Base-by-base conservation (phyloP, 2,113 vertebrate genomes). In the Clinocottus analis region DNA sequence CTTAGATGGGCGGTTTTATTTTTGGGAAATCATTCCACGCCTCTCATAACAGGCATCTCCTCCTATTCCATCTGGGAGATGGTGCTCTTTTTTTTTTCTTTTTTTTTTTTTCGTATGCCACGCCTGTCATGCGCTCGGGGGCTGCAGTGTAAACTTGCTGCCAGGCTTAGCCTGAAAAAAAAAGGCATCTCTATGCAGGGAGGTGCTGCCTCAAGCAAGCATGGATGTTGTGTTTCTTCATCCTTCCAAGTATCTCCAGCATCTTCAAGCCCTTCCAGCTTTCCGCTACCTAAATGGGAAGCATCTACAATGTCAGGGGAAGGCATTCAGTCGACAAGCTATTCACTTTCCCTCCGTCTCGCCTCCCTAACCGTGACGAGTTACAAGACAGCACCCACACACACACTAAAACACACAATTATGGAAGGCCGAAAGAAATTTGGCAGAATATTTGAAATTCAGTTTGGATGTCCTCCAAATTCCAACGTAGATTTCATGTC, bases 1-100 rank as follows among this genome's bases (percentile, higher is more conserved):
- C 87, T 85, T 84, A 78, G 80, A 91, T 81, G 78, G 83, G 76
- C 29, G 66, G 58, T 84, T 90, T 91, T 89, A 83, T 86, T 89
- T 92, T 87, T 12, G 27, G 79, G 83, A 82, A 86, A 86, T 87
- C 82, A 86, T 90, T 89, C 80, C 83, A 87, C 56, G 56, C 72
- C 77, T 85, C 85, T 88, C 82, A 85, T 63, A 77, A 81, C 75
- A 80, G 76, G 72, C 84, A 83, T 88, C 78, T 86, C 66, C 77
- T 90, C 72, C 66, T 84, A 72, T 89, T 83, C 88, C 82, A 80
- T 75, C 71, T 79, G 70, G 86, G 85, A 78, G 69, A 84, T 73
- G 64, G 58, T n/a, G 62, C 43, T 67, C 55, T 58, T 59, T 61
- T 55, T 82, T 74, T 33, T 63, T 35, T 69, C 49, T 71, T 49